phyloP scores from a whole-genome alignment of 2,113 vertebrate species.

The Bos taurus region DNA sequence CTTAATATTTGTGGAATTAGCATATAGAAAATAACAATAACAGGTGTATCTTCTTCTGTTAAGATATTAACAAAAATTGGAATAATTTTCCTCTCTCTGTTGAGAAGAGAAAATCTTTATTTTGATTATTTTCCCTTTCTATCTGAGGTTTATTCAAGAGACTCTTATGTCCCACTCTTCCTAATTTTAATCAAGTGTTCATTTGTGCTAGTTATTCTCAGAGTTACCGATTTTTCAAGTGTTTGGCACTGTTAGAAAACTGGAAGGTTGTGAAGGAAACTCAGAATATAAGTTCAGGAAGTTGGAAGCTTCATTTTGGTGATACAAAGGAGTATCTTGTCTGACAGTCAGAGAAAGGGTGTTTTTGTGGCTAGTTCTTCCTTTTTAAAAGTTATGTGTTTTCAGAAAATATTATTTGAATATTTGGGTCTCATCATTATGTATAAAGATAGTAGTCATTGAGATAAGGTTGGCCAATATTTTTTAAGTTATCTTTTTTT shows the following conservation, averaged over 20 bases:
- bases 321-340: neutral
- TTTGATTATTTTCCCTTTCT: constrained; percentile 34
- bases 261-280: neutral
- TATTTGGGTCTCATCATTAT: neutral
- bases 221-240: neutral
- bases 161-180: constrained; percentile 22
- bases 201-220: constrained; percentile 20
- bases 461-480: neutral
- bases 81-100: neutral
- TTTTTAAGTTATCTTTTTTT: neutral
- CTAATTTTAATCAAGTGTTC: constrained; percentile 51
- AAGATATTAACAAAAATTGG: neutral
- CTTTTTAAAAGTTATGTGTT: neutral
- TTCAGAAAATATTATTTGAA: neutral
- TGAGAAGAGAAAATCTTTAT: constrained; percentile 9
- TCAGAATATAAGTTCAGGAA: neutral
- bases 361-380: neutral
- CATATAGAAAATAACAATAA: neutral
- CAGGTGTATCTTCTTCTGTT: neutral
- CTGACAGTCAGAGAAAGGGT: neutral
- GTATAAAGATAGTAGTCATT: neutral
- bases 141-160: neutral
- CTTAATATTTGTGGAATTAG: neutral
- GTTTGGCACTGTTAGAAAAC: constrained; percentile 18
- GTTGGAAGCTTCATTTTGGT: neutral